Base-by-base conservation (phyloP, 2,113 vertebrate genomes). In the Saiga tatarica region DNA sequence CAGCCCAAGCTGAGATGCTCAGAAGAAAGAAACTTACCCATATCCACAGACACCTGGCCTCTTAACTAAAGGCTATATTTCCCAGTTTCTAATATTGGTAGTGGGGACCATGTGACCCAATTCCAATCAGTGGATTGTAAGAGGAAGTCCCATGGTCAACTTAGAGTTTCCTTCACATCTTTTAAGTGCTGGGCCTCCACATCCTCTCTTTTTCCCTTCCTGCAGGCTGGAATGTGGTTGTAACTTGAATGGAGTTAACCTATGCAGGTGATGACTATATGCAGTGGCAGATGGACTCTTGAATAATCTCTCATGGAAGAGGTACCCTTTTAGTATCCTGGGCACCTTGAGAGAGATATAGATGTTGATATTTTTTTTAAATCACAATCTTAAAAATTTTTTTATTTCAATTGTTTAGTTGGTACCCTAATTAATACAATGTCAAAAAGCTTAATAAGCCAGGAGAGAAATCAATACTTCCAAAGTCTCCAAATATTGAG, bases 241-340 rank as follows among this genome's bases (percentile, higher is more conserved):
- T 11, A 30, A 57, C 12, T 30, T 3, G 26, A 62, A 10, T 7
- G 21, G 47, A 3, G 0, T 25, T 91, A 19, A 64, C 57, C 21
- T 45, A 0, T 60, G 23, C 12, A 57, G 11, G 45, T 33, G 23
- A 91, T 15, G 23, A 23, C 12, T 39, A 30, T 1, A n/a, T 6
- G 7, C 0, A 9, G 17, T 4, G 10, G 17, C 2, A 71, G 64
- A 42, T 2, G 10, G 16, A 28, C 10, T 14, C 14, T 4, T 28
- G 45, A 12, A 3, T 52, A 11, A 50, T 2, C 9, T 13, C 23
- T 62, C 74, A 89, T 4, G 36, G 42, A 28, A 62, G 85, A 94
- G 12, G 23, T 28, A 6, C 78, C 45, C 17, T 21, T 19, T 78
- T 21, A 11, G 11, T 42, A 52, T 15, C 28, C 33, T 57, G 11